A percentile compares a stretch with the other conserved stretches of the same genome.
These are phyloP conservation scores for Holothuria glaberrima DNA, from an alignment of 35 echinoderm and acorn worm species.

Conservation along the genomic window DNA sequence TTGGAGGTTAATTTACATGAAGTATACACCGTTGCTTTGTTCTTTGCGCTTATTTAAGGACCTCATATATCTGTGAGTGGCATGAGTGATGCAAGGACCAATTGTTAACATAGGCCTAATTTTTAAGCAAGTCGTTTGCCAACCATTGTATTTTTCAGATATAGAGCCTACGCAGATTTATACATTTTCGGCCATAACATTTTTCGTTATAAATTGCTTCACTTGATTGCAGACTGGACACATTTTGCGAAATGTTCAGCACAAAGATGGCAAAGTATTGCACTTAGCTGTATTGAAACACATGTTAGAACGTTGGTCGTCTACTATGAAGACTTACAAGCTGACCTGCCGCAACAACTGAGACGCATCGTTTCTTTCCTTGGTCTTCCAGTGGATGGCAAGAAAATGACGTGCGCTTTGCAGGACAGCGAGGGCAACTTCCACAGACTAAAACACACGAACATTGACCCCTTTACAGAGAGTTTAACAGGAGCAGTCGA, in stretches of 20 bases:
- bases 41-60: too few relatives aligned
- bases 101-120: too few relatives aligned
- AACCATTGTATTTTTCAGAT: too few relatives aligned
- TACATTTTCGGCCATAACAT: not conserved
- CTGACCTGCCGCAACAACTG: slow-evolving; percentile 21
- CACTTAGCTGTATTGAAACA: slow-evolving; percentile 18
- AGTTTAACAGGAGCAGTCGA: not conserved
- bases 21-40: too few relatives aligned
- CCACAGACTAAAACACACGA: not conserved
- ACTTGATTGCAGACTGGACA: slow-evolving; percentile 51
- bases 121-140: too few relatives aligned
- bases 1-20: too few relatives aligned
- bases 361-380: slow-evolving; percentile 35
- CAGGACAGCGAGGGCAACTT: slow-evolving; percentile 53
- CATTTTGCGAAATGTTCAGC: slow-evolving; percentile 44
- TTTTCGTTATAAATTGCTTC: not conserved
- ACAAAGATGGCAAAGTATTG: slow-evolving; percentile 19
- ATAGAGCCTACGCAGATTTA: too few relatives aligned
- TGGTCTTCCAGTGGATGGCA: slow-evolving; percentile 4
- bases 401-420: slow-evolving; percentile 37
- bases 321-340: slow-evolving; percentile 53
- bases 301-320: slow-evolving; percentile 33
- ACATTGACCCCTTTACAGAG: slow-evolving; percentile 44
- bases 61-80: too few relatives aligned
- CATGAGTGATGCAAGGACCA: too few relatives aligned